Base-by-base conservation (phyloP, 2,113 vertebrate species). In the Macrotus californicus region DNA sequence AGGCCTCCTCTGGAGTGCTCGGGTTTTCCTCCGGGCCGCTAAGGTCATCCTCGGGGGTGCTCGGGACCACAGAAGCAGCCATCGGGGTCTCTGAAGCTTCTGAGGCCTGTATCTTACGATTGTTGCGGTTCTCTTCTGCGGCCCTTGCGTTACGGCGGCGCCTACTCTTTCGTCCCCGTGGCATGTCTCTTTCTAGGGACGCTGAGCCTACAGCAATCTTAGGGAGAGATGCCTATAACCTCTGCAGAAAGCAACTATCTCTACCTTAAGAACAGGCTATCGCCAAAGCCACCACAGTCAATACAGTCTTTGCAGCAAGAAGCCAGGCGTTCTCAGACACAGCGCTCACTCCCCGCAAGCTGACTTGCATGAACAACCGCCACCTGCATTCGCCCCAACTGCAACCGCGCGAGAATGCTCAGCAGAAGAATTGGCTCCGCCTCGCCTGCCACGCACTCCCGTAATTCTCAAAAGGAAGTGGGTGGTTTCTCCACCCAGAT, bases 151-250 rank as follows among this genome's bases (percentile, higher is more conserved):
- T 97, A 36, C 84, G 94, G 93, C 95, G 96, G 76, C 95, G 95
- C 93, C 97, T 59, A 92, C 94, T 97, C 94, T 97, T 97, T 21
- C 89, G 94, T 92, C 97, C 97, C 84, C 95, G 75, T 31, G 96
- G 97, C 97, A 97, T 97, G 56, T 91, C 87, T 94, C 43, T 52
- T 14, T 61, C 67, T 82, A 84, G 41, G 15, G 22, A 80, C 64
- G 39, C 22, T 24, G 67, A 96, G 52, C 41, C 73, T n/a, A 31
- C 15, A 66, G 87, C 59, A 73, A 50, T 92, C 79, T 67, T 88
- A 66, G 21, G 50, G 52, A 93, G 82, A 16, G 34, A 82, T 86
- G 48, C 34, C 83, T 72, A 46, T 18, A 81, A 84, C 18, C 70
- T 79, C 54, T 31, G 50, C 61, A 54, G 39, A 94, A 93, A 75